phyloP scores from a whole-genome alignment of 2,888 invertebrate species.

The Phragmatobia fuliginosa region DNA sequence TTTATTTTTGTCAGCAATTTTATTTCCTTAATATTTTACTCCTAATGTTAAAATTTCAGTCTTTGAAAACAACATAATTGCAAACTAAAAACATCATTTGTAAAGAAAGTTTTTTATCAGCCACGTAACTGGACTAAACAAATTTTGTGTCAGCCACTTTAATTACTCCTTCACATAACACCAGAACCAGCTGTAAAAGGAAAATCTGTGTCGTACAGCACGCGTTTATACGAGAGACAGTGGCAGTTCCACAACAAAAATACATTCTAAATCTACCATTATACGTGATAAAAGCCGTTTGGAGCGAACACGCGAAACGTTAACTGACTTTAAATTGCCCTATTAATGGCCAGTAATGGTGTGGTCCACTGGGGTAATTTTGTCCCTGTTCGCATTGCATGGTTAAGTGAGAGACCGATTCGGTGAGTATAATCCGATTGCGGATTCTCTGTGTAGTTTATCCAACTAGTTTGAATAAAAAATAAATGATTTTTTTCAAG shows the following conservation, averaged over 20 bases:
- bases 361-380: constrained; percentile 54
- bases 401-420: constrained; percentile 43
- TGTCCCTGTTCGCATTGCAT: constrained; percentile 48
- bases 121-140: constrained; percentile 7
- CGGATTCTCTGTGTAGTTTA: constrained; percentile 45
- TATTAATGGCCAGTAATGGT: constrained; percentile 67
- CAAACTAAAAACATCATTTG: no score
- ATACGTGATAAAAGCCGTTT: constrained; percentile 68
- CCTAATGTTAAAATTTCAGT: no score
- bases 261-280: constrained; percentile 61
- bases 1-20: no score
- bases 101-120: neutral
- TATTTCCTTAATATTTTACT: no score
- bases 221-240: constrained; percentile 38
- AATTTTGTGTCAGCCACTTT: constrained; percentile 24
- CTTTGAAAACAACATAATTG: no score
- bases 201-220: constrained; percentile 38
- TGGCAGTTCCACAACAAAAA: constrained; percentile 54
- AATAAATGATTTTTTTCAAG: no score
- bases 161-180: constrained; percentile 18
- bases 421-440: constrained; percentile 50
- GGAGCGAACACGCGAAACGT: constrained; percentile 64
- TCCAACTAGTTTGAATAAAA: neutral
- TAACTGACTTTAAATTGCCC: constrained; percentile 69
- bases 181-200: constrained; percentile 33